Conservation (phyloP, 1,140 invertebrate genomes). For the Neodiprion fabricii region DNA sequence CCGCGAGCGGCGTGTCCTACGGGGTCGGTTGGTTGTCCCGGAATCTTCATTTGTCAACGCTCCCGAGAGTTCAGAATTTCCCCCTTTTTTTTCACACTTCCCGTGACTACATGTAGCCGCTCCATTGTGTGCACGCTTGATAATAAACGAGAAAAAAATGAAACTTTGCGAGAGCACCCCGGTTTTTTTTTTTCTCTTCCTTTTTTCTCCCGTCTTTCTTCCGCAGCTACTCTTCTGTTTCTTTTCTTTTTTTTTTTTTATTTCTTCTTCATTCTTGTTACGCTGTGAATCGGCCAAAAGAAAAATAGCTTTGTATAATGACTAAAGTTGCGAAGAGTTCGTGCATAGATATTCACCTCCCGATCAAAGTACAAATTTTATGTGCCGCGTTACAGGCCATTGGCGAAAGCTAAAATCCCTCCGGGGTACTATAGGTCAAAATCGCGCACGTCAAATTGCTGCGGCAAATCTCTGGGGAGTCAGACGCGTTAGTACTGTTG, state of each 20-base stretch:
- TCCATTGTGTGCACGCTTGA: neutral
- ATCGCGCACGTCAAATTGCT: neutral
- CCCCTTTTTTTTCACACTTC: neutral
- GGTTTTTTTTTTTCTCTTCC: no score
- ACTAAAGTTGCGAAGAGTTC: neutral
- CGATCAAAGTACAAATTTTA: neutral
- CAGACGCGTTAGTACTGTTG: neutral
- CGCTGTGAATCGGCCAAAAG: neutral
- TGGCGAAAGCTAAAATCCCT: neutral
- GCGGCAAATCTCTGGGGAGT: neutral
- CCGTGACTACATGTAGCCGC: neutral
- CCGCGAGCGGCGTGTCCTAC: neutral
- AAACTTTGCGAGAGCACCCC: neutral
- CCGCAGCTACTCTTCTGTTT: no score
- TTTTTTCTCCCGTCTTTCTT: no score
- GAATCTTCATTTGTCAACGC: conserved; percentile 4
- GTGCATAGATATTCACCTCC: neutral
- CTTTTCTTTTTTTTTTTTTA: no score
- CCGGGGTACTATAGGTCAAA: neutral
- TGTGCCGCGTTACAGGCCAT: neutral
- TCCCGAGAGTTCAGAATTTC: conserved; percentile 1
- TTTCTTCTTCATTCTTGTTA: neutral
- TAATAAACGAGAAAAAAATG: conserved; percentile 1
- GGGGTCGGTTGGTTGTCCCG: neutral
- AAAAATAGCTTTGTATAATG: neutral